Conservation (phyloP, 2,888 invertebrate species). For the Lutraria lutraria region DNA sequence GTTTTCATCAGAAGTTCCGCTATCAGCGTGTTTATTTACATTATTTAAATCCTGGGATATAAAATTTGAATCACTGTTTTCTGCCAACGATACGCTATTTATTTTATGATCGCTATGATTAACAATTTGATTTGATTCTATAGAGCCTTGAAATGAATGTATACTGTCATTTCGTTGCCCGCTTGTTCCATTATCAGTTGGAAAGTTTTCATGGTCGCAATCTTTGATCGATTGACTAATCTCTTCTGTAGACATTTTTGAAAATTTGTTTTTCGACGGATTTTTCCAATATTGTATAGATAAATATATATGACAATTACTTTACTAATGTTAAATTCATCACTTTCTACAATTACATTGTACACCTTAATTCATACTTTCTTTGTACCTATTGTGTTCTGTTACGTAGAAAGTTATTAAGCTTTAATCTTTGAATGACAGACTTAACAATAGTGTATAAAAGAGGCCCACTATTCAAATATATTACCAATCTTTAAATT, state of each 20-base stretch:
- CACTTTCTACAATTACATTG: constrained; percentile 22
- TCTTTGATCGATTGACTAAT: constrained; percentile 24
- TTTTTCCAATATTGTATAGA: constrained; percentile 28
- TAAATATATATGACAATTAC: constrained; percentile 31
- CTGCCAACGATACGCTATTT: constrained; percentile 7
- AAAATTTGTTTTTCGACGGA: constrained; percentile 37
- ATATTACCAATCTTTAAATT: background rate
- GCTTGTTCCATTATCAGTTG: constrained; percentile 20
- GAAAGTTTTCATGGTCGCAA: constrained; percentile 26
- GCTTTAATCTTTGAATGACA: constrained; percentile 12
- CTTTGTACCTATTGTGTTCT: constrained; percentile 17
- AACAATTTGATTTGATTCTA: constrained; percentile 30
- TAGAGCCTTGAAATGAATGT: background rate
- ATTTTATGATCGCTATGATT: constrained; percentile 32
- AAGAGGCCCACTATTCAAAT: constrained; percentile 30
- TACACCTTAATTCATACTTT: constrained; percentile 17
- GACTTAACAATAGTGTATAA: constrained; percentile 16
- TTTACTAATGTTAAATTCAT: constrained; percentile 20
- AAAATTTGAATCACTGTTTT: constrained; percentile 12
- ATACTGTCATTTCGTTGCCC: constrained; percentile 6
- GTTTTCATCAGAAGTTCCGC: constrained; percentile 22
- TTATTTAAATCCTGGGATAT: constrained; percentile 32
- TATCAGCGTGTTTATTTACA: constrained; percentile 44
- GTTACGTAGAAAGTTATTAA: background rate
- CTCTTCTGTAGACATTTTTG: constrained; percentile 51